Conservation (phyloP, 2,888 invertebrate species). For the Chaetogeoica ovagalla region DNA sequence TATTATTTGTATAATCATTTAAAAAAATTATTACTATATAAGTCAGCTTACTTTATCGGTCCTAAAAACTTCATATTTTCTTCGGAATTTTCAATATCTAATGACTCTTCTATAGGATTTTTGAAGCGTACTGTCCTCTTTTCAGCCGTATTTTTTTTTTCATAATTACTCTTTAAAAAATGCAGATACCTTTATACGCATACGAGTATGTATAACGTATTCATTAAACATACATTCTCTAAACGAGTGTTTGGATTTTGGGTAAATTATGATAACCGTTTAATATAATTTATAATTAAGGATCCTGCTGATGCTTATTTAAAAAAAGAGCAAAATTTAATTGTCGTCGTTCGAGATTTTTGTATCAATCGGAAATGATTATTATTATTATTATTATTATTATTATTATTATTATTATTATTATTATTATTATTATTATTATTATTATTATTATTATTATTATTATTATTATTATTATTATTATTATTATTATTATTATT, state of each 20-base stretch:
- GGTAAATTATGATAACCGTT: too few species aligned
- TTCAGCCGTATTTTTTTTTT: constrained; percentile 20
- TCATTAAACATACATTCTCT: not conserved
- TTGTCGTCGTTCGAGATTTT: too few species aligned
- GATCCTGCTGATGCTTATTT: too few species aligned
- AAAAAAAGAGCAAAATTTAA: too few species aligned
- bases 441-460: too few species aligned
- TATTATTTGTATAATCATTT: constrained; percentile 5
- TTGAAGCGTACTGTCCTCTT: constrained; percentile 47
- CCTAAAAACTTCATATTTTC: constrained; percentile 51
- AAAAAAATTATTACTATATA: not conserved
- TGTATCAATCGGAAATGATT: too few species aligned
- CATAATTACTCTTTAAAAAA: constrained; percentile 31
- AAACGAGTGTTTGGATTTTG: not conserved
- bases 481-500: too few species aligned
- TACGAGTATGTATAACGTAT: not conserved
- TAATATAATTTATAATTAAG: too few species aligned
- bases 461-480: too few species aligned
- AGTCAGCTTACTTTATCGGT: constrained; percentile 37
- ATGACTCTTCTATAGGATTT: constrained; percentile 47
- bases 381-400: too few species aligned
- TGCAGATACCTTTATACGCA: not conserved
- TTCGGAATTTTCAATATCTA: constrained; percentile 34
- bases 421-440: too few species aligned
- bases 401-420: too few species aligned